A percentile compares a stretch with the other conserved stretches of the same genome.
Evolutionary conservation across 2,888 invertebrate genomes (phyloP).

Genomic region (Gastrophysa polygoni): DNA sequence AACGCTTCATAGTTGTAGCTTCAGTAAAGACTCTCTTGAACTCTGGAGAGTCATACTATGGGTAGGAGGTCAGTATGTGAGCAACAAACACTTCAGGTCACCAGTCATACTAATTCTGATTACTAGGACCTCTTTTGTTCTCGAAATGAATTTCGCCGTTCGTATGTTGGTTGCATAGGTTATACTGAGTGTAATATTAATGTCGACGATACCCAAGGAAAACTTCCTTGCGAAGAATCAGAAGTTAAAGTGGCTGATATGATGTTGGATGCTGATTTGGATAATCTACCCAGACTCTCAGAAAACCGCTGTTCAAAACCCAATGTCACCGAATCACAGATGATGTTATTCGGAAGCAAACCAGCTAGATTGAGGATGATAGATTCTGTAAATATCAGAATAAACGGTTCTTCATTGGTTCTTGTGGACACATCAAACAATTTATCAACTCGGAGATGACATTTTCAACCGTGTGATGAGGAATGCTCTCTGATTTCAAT

Average conservation of each 20-base stretch:
- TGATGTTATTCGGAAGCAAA: background rate
- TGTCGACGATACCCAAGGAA: too few species aligned
- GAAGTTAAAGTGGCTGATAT: slow-evolving; percentile 1
- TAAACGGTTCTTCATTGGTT: background rate
- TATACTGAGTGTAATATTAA: background rate
- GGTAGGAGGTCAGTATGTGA: background rate
- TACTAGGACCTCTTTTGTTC: background rate
- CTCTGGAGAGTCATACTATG: background rate
- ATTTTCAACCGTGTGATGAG: too few species aligned
- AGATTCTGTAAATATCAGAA: background rate
- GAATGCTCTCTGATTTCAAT: too few species aligned
- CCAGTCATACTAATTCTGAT: background rate
- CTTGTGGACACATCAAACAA: background rate
- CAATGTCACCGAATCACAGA: background rate
- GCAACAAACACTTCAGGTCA: background rate
- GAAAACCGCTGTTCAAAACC: background rate
- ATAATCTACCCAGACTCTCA: slow-evolving; percentile 2
- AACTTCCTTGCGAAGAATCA: background rate
- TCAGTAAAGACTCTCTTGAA: background rate
- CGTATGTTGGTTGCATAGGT: background rate
- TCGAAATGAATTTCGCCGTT: background rate
- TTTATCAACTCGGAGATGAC: background rate
- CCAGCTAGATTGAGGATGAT: background rate
- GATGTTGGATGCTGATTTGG: background rate
- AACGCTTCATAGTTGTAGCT: background rate